Base-by-base conservation (phyloP, 2,888 invertebrate genomes). In the Dasysyrphus tricinctus region DNA sequence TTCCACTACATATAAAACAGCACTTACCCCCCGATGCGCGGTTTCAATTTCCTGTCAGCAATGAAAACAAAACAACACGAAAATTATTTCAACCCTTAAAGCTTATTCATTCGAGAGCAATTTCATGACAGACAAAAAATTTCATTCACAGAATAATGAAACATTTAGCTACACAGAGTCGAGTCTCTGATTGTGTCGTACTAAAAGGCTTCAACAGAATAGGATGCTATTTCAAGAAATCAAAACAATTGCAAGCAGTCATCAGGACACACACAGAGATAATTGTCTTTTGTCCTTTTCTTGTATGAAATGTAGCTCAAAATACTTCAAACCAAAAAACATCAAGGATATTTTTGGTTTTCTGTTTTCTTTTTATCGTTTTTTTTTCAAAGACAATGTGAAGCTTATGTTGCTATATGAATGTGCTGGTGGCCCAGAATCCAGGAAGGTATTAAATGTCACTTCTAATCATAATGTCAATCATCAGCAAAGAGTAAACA, bases 391-490 rank as follows among this genome's bases (percentile, higher is more conserved):
- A 54, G 51, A 19, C 19, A 47, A 16, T 51, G 54, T 39, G 39
- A 29, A 49, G 44, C 51, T 39, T 19, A 34, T 29, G 14, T 29
- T 54, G 54, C 7, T 54, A 32, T 74, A 61, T 74, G 74, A 44
- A 56, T 37, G 29, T 61, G 34, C 51, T 75, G 67, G 63, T 83
- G 79, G 79, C 74, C 79, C 61, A 75, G 70, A 75, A 79, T 57
- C 49, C 70, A 80, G 76, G 67, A 84, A 67, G 67, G 80, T 80
- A 84, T 84, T 80, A 73, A 80, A 84, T 84, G 84, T 76, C 76
- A 67, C 59, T 61, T 69, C 67, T 84, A 80, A 80, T 76, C 84
- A 84, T 80, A 76, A 76, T 84, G 84, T 80, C 84, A 84, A 63
- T 84, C 82, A 82, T 59, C 72, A 44, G 56, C 32, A 32, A 19